Evolutionary conservation across 2,888 invertebrate species (phyloP), one percentile per base, ranked within the genome.

Genomic region (Octodonta nipae): DNA sequence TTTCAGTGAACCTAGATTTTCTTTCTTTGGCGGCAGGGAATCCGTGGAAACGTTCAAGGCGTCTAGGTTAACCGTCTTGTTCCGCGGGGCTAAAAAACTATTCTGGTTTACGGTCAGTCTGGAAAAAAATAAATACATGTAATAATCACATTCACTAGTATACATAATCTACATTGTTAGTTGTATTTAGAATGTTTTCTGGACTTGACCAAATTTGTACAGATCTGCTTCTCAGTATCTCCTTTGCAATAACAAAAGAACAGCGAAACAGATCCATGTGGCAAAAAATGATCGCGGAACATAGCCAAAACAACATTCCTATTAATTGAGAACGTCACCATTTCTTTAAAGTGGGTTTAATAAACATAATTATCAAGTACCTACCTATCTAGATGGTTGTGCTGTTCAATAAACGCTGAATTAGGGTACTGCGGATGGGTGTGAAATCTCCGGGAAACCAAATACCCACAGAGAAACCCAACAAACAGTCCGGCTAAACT

Each of bases 381-480:
- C 44, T 61, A 75, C 75, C 77, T 72, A 58, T 81, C 81, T 50
- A 81, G 65, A 60, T 79, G 80, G 59, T 80, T 80, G 55, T 78
- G 76, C 64, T 80, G 79, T 64, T 82, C 82, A 58, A 74, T 73
- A 63, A 75, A 75, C 44, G 80, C 75, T 47, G 78, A 74, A 55
- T 78, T 76, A 50, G 78, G 75, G 55, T 78, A 77, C 51, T 75
- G 73, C 52, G 77, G 72, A 42, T 76, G 75, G 29, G 52, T 48
- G 49, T 78, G 78, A 68, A 81, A 76, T 64, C 79, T 70, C 54
- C 79, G 71, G 15, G 84, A 83, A 59, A 86, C 83, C 51, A 82
- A 73, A 58, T 80, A 88, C 24, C 87, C 87, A 41, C 80, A 78
- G 41, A 83, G 74, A 59, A 88, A 87, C 35, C 87, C 87, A 38